Evolutionary conservation across 2,797 vertebrate species (phyloP), one percentile per base, ranked within the genome.

Genomic region (Glyptemys insculpta): DNA sequence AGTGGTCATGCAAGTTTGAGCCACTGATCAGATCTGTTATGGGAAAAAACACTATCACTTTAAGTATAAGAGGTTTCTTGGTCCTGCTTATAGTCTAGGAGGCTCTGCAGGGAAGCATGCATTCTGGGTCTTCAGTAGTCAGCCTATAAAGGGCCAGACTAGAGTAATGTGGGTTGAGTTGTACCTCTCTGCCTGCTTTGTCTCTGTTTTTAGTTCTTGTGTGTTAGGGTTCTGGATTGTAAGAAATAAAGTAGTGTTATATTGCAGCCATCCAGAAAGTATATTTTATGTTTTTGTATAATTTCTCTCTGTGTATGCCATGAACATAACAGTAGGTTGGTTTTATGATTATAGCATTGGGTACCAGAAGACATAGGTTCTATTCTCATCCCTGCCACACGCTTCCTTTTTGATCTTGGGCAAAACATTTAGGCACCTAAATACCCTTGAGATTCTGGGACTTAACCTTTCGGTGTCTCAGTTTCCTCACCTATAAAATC

Each of bases 401-500:
- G 6, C 25, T 86, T 12, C 37, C 14, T 65, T 16, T 37, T 25
- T 49, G n/a, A 34, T 57, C 0, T 3, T 53, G 1, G 1, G 6
- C 21, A 25, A 65, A 4, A n/a, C 7, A 65, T 34, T n/a, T 65
- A n/a, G 34, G 34, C 34, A n/a, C 34, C 8, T 19, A n/a, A n/a
- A 65, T n/a, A 31, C 16, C 62, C 2, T 31, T 65, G 62, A 65
- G 62, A 18, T n/a, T n/a, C 34, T 65, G 62, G 62, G 31, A 10
- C 37, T 65, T 81, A 50, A 57, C 5, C 1, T 57, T 1, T 34
- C 31, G 79, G 8, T 4, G 3, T 54, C 87, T 86, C 19, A 18
- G 87, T 88, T 91, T 87, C 29, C 44, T 88, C 62, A 81, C 62
- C 10, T 10, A 44, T 79, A 88, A 92, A 53, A 49, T 12, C 44